Evolutionary conservation across 2,888 invertebrate genomes (phyloP).

Genomic region (Zygaena filipendulae): DNA sequence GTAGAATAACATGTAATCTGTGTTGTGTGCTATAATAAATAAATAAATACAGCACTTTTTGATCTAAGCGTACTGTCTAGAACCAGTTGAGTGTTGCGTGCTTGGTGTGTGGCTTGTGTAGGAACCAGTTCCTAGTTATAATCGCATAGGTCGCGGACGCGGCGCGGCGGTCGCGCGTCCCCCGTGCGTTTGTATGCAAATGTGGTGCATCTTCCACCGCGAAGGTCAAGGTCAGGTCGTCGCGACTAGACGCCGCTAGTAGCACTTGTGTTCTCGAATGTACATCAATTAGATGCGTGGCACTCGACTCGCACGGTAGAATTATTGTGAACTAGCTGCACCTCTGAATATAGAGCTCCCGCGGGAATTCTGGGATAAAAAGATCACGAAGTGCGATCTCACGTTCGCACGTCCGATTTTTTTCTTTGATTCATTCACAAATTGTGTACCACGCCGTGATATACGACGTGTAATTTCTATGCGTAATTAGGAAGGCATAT

Average conservation of each 20-base stretch:
- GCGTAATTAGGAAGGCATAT: no score
- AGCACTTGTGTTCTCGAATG: conserved; percentile 28
- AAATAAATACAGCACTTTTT: no score
- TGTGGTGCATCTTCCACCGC: conserved; percentile 43
- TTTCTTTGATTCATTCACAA: no score
- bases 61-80: conserved; percentile 2
- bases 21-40: no score
- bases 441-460: no score
- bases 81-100: conserved; percentile 34
- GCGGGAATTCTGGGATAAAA: no score
- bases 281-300: no score
- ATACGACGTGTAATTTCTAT: no score
- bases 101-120: conserved; percentile 22
- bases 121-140: conserved; percentile 37
- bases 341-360: background rate
- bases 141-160: conserved; percentile 23
- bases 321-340: background rate
- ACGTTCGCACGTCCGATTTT: no score
- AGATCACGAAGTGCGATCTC: no score
- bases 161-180: conserved; percentile 23
- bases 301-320: background rate
- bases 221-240: conserved; percentile 53
- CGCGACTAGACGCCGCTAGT: conserved; percentile 15
- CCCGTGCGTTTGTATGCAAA: conserved; percentile 52
- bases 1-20: no score